Evolutionary conservation across 1,140 invertebrate genomes (phyloP), one percentile per base, ranked within the genome.

Genomic region (Gryon sp.): DNA sequence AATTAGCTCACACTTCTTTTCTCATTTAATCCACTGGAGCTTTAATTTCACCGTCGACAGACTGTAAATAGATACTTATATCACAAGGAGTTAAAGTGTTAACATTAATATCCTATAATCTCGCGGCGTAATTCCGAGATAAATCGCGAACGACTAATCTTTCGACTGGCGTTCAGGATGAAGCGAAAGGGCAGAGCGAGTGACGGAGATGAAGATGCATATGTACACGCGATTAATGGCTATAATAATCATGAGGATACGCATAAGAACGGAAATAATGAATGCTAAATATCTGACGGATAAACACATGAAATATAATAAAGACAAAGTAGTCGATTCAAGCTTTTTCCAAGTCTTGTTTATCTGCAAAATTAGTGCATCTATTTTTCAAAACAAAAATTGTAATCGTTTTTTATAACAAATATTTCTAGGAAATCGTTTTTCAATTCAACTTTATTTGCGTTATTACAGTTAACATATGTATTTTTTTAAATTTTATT

Each of bases 81-180:
- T 57, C 30, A 48, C 32, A 12, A 9, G 43, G 48, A 72, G 57
- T 63, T 65, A 38, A 50, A 50, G 43, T 28, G 59, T 73, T 57
- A 59, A 59, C 59, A 65, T 73, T 73, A 57, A 73, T 65, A 55
- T 65, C 59, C 53, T 52, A 66, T 74, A 65, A 65, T 74, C 70
- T 65, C 28, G 34, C 14, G 16, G 53, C 48, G 59, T 53, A 62
- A 72, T 63, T 66, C 45, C 30, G 12, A 45, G 48, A 74, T 66
- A 57, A 73, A 73, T 66, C 52, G 20, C 60, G n/a, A 2, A 20
- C 34, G 45, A 65, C 19, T 74, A 57, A 66, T 74, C 36, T 66
- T 59, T 57, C 16, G n/a, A n/a, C n/a, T n/a, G n/a, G n/a, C n/a
- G n/a, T n/a, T n/a, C n/a, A n/a, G n/a, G n/a, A n/a, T n/a, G n/a